These are phyloP conservation scores for Hippocampus abdominalis DNA, from an alignment of 2,113 vertebrate genomes.

Conservation along the genomic window DNA sequence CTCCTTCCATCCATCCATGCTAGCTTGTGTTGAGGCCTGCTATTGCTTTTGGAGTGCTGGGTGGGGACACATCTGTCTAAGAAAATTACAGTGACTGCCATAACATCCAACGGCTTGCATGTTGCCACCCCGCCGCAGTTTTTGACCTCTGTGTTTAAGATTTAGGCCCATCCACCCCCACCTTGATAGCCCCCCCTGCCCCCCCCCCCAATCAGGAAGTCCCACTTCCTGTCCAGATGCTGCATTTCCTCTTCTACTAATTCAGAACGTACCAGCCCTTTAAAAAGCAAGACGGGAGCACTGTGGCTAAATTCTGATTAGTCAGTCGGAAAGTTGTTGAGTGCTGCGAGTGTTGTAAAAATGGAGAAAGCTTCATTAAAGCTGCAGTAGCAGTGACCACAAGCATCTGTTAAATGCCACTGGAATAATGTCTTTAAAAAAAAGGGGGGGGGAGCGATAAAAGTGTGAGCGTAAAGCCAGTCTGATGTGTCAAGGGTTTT, in stretches of 20 bases:
- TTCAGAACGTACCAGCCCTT: background rate
- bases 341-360: constrained; percentile 18
- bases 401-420: constrained; percentile 49
- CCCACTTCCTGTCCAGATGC: constrained; percentile 53
- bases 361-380: constrained; percentile 22
- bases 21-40: constrained; percentile 37
- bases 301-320: constrained; percentile 7
- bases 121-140: constrained; percentile 46
- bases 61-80: constrained; percentile 38
- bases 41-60: constrained; percentile 19
- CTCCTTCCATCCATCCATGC: constrained; percentile 13
- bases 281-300: background rate
- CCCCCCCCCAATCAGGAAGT: constrained; percentile 33
- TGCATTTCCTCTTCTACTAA: constrained; percentile 29
- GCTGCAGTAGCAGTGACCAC: constrained; percentile 30
- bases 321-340: constrained; percentile 5
- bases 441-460: constrained; percentile 4
- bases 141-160: constrained; percentile 44
- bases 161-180: constrained; percentile 46
- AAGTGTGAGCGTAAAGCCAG: constrained; percentile 7
- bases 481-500: constrained; percentile 3
- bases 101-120: constrained; percentile 23
- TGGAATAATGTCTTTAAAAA: constrained; percentile 3
- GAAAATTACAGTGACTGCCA: constrained; percentile 50
- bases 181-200: constrained; percentile 12